Evolutionary conservation across 2,797 vertebrate species (phyloP).

Genomic region (Alcedo quadribrachys): DNA sequence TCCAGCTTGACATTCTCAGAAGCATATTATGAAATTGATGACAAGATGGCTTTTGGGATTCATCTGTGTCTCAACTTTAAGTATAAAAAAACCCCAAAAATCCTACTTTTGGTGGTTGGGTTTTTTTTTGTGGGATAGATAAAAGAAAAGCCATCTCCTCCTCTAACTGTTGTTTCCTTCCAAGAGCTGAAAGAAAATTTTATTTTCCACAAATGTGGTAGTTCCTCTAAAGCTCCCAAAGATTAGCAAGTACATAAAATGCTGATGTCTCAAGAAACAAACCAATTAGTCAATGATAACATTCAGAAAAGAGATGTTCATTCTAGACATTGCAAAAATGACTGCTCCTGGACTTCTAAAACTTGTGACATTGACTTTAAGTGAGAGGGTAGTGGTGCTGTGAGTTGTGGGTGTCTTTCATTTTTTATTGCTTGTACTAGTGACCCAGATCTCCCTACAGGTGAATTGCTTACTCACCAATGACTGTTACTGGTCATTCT

Average conservation of each 20-base stretch:
- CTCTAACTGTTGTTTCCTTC: background rate
- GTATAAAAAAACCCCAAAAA: background rate
- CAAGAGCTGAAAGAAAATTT: background rate
- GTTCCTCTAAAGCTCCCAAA: background rate
- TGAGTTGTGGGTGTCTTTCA: accelerated
- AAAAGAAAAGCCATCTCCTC: background rate
- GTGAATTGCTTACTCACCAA: background rate
- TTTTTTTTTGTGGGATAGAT: too few relatives aligned
- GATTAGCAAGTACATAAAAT: background rate
- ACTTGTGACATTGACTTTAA: background rate
- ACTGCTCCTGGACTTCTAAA: background rate
- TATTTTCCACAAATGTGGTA: background rate
- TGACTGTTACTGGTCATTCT: background rate
- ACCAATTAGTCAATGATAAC: background rate
- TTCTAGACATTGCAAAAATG: background rate
- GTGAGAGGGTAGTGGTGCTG: background rate
- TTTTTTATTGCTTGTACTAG: background rate
- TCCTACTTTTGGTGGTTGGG: background rate
- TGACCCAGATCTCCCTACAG: background rate
- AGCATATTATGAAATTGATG: background rate
- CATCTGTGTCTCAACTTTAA: background rate
- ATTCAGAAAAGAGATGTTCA: background rate
- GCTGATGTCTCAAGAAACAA: background rate
- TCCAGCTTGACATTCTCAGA: background rate
- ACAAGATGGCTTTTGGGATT: background rate